Conservation (phyloP, 1,140 invertebrate species). For the Wasmannia auropunctata region DNA sequence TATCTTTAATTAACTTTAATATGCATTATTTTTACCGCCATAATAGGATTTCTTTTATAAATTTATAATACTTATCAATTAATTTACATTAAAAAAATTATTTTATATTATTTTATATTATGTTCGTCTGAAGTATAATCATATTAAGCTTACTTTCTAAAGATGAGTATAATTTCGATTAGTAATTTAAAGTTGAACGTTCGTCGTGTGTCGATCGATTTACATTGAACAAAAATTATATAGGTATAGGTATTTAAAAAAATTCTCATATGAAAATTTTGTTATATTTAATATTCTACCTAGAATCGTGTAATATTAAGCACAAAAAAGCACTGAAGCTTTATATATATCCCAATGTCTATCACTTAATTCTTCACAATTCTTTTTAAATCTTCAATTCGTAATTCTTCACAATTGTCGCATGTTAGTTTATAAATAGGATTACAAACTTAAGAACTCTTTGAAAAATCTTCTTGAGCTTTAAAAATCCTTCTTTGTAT, state of each 20-base stretch:
- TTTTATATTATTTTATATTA: neutral
- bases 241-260: neutral
- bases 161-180: neutral
- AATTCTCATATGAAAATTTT: neutral
- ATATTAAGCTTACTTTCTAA: neutral
- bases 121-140: neutral
- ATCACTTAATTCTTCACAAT: neutral
- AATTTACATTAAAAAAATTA: too few relatives aligned
- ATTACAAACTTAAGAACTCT: neutral
- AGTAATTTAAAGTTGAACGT: neutral
- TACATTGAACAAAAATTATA: neutral
- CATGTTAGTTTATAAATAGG: neutral
- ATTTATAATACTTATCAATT: neutral
- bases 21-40: neutral
- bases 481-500: neutral
- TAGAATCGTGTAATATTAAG: neutral
- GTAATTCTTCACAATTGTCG: neutral
- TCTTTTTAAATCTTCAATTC: neutral
- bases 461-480: neutral
- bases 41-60: too few relatives aligned
- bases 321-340: neutral
- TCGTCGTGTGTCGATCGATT: neutral
- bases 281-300: neutral
- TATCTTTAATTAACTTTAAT: conserved; percentile 1
- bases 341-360: neutral